Conservation (phyloP, 2,113 vertebrate species). For the Odocoileus virginianus region DNA sequence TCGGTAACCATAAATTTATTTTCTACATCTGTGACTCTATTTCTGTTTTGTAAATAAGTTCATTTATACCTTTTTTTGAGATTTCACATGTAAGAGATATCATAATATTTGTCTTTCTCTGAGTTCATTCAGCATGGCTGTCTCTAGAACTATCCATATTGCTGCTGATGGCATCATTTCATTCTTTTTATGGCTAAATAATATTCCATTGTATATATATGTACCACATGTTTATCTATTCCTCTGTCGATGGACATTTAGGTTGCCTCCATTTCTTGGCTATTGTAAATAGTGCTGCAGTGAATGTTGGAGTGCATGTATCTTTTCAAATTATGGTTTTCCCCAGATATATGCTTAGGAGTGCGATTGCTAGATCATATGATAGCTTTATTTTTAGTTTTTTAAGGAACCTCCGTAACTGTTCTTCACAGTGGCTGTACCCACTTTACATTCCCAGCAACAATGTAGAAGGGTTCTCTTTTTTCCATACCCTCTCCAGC, state of each 20-base stretch:
- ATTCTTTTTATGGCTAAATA: neutral
- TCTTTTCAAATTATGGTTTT: neutral
- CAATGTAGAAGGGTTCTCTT: neutral
- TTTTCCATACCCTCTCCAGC: neutral
- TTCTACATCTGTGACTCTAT: neutral
- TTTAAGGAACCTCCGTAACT: neutral
- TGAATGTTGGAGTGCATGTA: neutral
- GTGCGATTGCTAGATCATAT: neutral
- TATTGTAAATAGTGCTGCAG: neutral
- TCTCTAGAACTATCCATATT: neutral
- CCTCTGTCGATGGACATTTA: neutral
- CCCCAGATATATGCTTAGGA: no score
- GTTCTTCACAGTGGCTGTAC: neutral
- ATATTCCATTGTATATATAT: neutral
- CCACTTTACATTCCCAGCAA: neutral
- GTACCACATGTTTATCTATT: neutral
- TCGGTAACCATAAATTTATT: neutral
- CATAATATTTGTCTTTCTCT: neutral
- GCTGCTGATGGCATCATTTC: neutral
- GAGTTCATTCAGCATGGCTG: neutral
- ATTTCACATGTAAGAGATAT: neutral
- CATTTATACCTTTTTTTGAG: neutral
- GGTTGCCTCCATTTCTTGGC: neutral
- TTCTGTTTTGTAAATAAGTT: neutral
- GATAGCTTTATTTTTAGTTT: neutral